phyloP scores from a whole-genome alignment of 2,888 invertebrate species.

The Melangyna quadrimaculata region DNA sequence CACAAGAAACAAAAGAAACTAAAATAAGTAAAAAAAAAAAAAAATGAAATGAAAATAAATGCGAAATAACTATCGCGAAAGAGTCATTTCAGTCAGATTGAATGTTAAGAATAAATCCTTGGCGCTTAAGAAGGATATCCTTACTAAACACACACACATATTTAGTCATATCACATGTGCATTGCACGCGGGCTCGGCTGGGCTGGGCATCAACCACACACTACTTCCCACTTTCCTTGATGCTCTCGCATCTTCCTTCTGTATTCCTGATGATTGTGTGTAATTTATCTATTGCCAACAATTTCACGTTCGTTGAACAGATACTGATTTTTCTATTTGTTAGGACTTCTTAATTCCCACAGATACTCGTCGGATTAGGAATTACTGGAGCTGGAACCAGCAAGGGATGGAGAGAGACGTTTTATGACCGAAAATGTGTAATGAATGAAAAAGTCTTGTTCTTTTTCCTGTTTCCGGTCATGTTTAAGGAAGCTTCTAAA shows the following conservation, averaged over 20 bases:
- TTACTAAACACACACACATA: not conserved
- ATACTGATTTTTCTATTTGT: slow-evolving; percentile 62
- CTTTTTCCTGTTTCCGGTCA: slow-evolving; percentile 17
- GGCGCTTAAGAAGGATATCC: slow-evolving; percentile 12
- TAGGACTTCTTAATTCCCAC: slow-evolving; percentile 61
- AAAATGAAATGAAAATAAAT: slow-evolving; percentile 10
- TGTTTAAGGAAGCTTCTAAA: slow-evolving; percentile 22
- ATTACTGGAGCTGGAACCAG: not conserved
- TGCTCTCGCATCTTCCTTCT: not conserved
- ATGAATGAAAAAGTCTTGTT: not conserved
- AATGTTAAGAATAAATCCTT: slow-evolving; percentile 46
- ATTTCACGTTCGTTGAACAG: slow-evolving; percentile 42
- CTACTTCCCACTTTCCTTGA: not conserved
- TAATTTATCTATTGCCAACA: slow-evolving; percentile 47
- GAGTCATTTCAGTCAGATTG: slow-evolving; percentile 42
- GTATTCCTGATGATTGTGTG: not conserved
- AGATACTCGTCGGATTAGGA: slow-evolving; percentile 18
- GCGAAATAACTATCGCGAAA: slow-evolving; percentile 27
- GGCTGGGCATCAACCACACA: too few relatives aligned
- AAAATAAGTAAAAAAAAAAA: not conserved
- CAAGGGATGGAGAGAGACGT: not conserved
- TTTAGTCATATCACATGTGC: slow-evolving; percentile 9
- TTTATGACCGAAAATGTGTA: slow-evolving; percentile 45
- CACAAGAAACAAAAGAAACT: too few relatives aligned
- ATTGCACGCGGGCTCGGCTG: not conserved